These are phyloP conservation scores for Aotus griseimembra DNA, from an alignment of 2,797 vertebrate genomes.

Conservation along the genomic window DNA sequence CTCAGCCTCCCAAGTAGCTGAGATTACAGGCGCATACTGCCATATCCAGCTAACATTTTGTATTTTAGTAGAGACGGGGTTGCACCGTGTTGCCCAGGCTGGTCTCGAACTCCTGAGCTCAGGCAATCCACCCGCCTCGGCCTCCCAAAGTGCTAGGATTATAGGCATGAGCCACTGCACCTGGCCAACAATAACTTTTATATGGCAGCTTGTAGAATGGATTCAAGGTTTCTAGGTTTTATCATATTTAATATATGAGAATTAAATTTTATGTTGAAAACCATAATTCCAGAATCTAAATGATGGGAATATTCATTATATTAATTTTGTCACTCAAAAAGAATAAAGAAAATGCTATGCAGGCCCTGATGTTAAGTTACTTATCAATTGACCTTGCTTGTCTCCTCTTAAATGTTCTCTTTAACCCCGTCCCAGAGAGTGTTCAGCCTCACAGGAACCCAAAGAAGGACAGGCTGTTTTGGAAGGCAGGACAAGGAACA, in stretches of 20 bases:
- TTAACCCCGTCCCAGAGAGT: neutral
- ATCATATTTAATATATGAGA: neutral
- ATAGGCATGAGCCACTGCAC: too few relatives aligned
- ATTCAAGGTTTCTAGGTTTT: neutral
- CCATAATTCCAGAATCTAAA: neutral
- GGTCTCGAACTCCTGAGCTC: too few relatives aligned
- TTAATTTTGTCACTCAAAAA: slow-evolving; percentile 11
- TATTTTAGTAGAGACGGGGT: too few relatives aligned
- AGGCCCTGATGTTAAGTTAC: neutral
- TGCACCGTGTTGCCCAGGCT: too few relatives aligned
- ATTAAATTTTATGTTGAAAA: neutral
- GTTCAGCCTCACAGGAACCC: neutral
- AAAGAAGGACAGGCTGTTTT: neutral
- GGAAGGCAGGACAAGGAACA: neutral
- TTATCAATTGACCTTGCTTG: neutral
- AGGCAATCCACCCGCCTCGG: too few relatives aligned
- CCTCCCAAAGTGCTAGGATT: too few relatives aligned
- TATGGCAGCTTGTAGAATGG: neutral
- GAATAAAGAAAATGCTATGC: neutral
- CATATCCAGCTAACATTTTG: too few relatives aligned
- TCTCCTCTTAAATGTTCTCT: neutral
- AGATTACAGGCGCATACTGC: too few relatives aligned
- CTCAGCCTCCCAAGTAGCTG: too few relatives aligned
- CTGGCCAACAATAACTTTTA: neutral
- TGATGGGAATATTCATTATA: neutral